These are phyloP conservation scores for Saccostrea cuccullata DNA, from an alignment of 1,140 invertebrate species.

Conservation along the genomic window DNA sequence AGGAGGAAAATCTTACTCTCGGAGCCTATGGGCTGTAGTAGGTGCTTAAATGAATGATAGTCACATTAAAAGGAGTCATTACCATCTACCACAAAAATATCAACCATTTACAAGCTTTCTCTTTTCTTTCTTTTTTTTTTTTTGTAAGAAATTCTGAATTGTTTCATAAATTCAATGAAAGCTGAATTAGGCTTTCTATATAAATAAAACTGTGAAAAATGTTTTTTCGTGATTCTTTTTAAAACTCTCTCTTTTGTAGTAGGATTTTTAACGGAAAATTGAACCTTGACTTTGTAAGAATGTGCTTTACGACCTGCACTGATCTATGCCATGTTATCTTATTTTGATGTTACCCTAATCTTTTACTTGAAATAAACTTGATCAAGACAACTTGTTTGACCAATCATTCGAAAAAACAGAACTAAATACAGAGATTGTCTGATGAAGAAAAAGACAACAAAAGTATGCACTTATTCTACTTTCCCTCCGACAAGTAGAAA, in stretches of 20 bases:
- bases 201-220: neutral
- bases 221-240: neutral
- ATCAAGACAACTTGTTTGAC: slow-evolving; percentile 22
- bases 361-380: neutral
- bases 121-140: no score
- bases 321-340: neutral
- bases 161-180: neutral
- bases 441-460: neutral
- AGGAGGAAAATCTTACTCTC: neutral
- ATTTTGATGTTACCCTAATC: neutral
- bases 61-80: neutral
- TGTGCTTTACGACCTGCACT: neutral
- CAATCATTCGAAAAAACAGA: slow-evolving; percentile 11
- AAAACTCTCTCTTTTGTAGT: neutral
- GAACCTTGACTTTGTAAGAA: neutral
- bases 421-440: neutral
- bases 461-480: neutral
- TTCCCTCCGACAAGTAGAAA: neutral
- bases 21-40: neutral
- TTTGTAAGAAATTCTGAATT: neutral
- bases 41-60: slow-evolving; percentile 1
- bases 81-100: neutral
- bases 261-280: neutral
- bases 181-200: neutral
- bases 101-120: neutral